Evolutionary conservation across 2,888 invertebrate genomes (phyloP), one percentile per base, ranked within the genome.

Genomic region (Nebria brevicollis): DNA sequence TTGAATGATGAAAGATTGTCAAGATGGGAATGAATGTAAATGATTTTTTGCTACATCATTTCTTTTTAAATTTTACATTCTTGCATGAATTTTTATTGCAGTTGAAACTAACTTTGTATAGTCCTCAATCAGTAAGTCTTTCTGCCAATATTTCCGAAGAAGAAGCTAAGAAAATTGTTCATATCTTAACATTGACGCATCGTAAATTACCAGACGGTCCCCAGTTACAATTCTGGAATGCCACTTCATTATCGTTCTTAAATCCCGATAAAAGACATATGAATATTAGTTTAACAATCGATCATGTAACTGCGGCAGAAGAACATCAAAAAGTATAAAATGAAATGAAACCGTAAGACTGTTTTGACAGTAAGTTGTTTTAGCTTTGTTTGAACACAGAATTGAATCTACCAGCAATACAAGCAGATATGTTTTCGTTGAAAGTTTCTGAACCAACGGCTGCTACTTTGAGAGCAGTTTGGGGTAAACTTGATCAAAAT

Each of bases 361-460:
- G 41, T 68, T 41, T 42, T 26, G 42, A 68, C 26, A 41, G 13
- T 15, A 43, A 41, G 41, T 34, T 68, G 34, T 75, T 79, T 66
- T 66, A 79, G 79, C 54, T 79, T 43, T 79, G 79, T 26, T 11
- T 79, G n/a, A 75, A 66, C 68, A 74, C 75, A 26, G 74, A 79
- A 25, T 54, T 79, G 15, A 66, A 75, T n/a, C 74, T 79, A 41
- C 75, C 79, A 10, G 79, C n/a, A 73, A 66, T 66, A 26, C 74
- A 79, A 75, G 79, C 79, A 10, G 79, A 79, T 66, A 75, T 79
- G 74, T 79, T 79, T 66, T 75, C 79, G 34, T 20, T 79, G 65
- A 42, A 79, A 68, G 66, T 75, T n/a, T 79, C 74, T 7, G 73
- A 68, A 75, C 26, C 79, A 15, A 79, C 75, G 1, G 66, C 54